Conservation (phyloP, 2,113 vertebrate genomes). For the Anser cygnoides region DNA sequence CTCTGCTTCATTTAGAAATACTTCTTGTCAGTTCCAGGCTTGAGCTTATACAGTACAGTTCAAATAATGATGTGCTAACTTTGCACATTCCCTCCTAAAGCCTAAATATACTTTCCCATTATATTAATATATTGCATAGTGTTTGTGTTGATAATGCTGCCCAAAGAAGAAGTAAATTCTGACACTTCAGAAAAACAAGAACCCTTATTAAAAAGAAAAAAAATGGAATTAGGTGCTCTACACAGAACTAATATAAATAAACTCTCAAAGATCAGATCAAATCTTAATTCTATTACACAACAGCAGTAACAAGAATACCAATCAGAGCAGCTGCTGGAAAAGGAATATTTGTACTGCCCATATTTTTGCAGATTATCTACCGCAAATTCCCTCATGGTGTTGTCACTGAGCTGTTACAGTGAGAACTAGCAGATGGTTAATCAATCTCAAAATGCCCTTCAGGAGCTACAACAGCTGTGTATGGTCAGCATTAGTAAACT, state of each 20-base stretch:
- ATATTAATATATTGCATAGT: not conserved
- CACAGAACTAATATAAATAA: not conserved
- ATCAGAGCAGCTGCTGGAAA: not conserved
- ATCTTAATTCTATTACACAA: constrained; percentile 20
- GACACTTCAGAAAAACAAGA: not conserved
- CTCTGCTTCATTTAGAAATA: not conserved
- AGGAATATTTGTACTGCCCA: constrained; percentile 6
- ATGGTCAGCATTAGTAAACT: constrained; percentile 54
- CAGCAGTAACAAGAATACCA: not conserved
- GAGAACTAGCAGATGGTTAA: constrained; percentile 68
- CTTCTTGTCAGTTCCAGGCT: not conserved
- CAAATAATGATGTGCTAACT: not conserved
- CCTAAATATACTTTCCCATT: not conserved
- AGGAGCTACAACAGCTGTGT: constrained; percentile 61
- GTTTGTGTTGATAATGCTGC: not conserved
- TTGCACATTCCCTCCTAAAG: not conserved
- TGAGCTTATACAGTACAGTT: not conserved
- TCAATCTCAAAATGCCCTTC: constrained; percentile 65
- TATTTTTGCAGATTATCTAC: not conserved
- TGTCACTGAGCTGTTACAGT: constrained; percentile 26
- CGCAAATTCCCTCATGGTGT: constrained; percentile 37
- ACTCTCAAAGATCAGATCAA: not conserved
- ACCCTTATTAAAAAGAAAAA: not conserved
- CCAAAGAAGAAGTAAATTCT: not conserved
- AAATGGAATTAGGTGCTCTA: not conserved